Evolutionary conservation across 2,888 invertebrate genomes (phyloP).

Genomic region (Quadroppia sp.): DNA sequence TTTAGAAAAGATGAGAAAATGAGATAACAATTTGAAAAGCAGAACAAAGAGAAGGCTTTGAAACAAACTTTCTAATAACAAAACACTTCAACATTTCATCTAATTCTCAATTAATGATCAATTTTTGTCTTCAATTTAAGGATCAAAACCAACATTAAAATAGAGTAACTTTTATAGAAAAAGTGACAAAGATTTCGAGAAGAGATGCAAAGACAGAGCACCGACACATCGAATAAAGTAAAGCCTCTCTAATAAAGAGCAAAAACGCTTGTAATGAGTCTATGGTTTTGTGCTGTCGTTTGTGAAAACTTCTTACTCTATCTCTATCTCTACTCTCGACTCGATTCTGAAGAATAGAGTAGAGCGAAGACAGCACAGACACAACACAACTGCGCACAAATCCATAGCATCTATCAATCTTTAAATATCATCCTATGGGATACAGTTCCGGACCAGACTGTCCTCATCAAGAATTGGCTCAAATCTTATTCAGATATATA

Average conservation of each 20-base stretch:
- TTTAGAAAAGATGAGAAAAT: background rate
- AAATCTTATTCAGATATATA: slow-evolving; percentile 16
- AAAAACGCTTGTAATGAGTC: background rate
- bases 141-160: too few relatives aligned
- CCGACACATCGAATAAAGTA: slow-evolving; percentile 1
- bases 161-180: too few relatives aligned
- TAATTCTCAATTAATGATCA: background rate
- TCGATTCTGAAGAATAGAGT: background rate
- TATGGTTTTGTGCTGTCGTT: slow-evolving; percentile 3
- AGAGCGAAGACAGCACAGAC: background rate
- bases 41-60: background rate
- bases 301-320: slow-evolving; percentile 6
- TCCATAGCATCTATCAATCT: slow-evolving; percentile 18
- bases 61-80: background rate
- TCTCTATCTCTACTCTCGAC: background rate
- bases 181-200: background rate
- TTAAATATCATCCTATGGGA: slow-evolving; percentile 27
- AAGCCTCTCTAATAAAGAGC: background rate
- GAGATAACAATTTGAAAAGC: background rate
- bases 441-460: slow-evolving; percentile 26
- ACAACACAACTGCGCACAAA: slow-evolving; percentile 13
- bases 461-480: slow-evolving; percentile 7
- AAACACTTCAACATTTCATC: background rate
- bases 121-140: too few relatives aligned
- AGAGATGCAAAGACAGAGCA: slow-evolving; percentile 4